phyloP scores from a whole-genome alignment of 2,797 vertebrate species.

The Gambelia wislizenii region DNA sequence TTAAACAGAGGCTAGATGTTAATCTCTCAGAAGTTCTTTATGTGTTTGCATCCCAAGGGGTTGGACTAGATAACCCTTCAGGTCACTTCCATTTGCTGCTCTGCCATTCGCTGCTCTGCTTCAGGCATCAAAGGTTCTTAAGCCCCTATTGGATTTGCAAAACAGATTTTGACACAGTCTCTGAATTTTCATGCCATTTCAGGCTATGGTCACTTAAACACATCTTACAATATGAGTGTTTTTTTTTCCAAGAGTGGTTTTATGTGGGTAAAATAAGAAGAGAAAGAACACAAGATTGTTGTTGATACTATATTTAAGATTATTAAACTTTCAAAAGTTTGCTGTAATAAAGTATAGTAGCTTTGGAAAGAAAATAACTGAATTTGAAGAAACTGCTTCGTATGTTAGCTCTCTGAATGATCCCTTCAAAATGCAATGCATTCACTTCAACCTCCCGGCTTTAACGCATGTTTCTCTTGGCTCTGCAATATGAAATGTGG shows the following conservation, averaged over 20 bases:
- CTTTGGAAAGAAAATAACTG: slow-evolving; percentile 9
- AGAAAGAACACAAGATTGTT: neutral
- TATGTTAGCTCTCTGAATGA: slow-evolving; percentile 58
- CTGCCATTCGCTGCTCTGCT: neutral
- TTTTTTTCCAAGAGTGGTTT: neutral
- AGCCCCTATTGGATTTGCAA: neutral
- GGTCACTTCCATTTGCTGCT: too few relatives aligned
- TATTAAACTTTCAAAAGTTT: neutral
- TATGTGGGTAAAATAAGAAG: neutral
- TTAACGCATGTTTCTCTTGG: slow-evolving; percentile 68
- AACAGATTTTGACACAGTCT: neutral
- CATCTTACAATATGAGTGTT: neutral
- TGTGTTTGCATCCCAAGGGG: too few relatives aligned
- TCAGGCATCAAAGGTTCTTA: neutral
- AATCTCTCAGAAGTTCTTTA: too few relatives aligned
- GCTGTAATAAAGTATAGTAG: neutral
- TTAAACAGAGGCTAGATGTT: too few relatives aligned
- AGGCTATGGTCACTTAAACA: neutral
- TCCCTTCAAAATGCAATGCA: slow-evolving; percentile 68
- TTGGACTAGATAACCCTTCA: too few relatives aligned
- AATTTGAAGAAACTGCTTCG: slow-evolving; percentile 51
- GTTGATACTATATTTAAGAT: neutral
- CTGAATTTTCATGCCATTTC: neutral
- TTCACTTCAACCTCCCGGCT: slow-evolving; percentile 64
- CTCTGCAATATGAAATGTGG: slow-evolving; percentile 62